Conservation (phyloP, 2,113 vertebrate species). For the Casuarius casuarius region DNA sequence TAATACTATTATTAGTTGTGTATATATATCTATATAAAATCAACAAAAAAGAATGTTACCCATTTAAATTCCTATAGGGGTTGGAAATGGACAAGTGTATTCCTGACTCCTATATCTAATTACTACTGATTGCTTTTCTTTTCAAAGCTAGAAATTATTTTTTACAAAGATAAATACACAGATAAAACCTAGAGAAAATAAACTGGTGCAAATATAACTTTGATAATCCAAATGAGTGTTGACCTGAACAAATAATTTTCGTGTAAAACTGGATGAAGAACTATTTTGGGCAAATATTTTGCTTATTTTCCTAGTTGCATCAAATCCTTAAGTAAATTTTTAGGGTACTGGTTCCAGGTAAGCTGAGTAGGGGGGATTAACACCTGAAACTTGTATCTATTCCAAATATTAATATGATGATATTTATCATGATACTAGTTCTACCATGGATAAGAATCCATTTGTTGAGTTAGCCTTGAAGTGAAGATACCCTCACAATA, state of each 20-base stretch:
- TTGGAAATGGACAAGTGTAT: background rate
- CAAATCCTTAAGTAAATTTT: background rate
- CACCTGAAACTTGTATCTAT: background rate
- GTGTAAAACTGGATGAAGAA: background rate
- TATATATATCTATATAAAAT: background rate
- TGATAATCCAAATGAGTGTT: background rate
- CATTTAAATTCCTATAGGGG: background rate
- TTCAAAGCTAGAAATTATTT: background rate
- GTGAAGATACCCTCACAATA: background rate
- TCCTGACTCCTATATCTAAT: background rate
- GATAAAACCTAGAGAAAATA: background rate
- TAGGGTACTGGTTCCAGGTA: background rate
- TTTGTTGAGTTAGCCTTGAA: background rate
- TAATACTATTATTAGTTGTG: too few relatives aligned
- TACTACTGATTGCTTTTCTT: background rate
- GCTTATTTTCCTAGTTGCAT: background rate
- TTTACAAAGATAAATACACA: background rate
- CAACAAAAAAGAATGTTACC: background rate
- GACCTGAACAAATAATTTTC: background rate
- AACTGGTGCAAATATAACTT: background rate
- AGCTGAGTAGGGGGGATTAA: background rate
- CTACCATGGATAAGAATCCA: background rate
- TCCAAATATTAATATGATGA: background rate
- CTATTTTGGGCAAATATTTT: background rate
- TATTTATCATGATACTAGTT: background rate